Base-by-base conservation (phyloP, 1,140 invertebrate species). In the Aphis craccivora region DNA sequence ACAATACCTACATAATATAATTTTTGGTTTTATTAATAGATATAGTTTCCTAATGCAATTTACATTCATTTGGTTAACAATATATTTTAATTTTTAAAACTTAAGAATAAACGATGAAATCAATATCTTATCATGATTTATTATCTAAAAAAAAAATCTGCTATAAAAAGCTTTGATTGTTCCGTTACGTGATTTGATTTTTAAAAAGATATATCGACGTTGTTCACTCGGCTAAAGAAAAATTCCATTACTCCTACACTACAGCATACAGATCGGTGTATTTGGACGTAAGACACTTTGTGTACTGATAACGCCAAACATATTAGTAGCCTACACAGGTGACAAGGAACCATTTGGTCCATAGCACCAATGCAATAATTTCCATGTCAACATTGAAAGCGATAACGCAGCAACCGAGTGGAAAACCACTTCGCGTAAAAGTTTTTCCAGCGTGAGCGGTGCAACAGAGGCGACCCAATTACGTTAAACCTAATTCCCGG, bases 391-490 rank as follows among this genome's bases (percentile, higher is more conserved):
- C 60, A 76, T 76, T n/a, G 60, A n/a, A 76, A 76, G 11, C 60
- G 60, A 76, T 76, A 76, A 76, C 60, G n/a, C 5, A n/a, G 60
- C 30, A 76, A n/a, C 60, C 30, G 5, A 76, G 60, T 76, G 60
- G 60, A 76, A 76, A 76, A 76, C 30, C 60, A 76, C 60, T n/a
- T n/a, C 14, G 60, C 30, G 30, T 76, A 76, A n/a, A 76, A 76
- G 30, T 76, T 76, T 76, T 6, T n/a, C 60, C 11, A 4, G 30
- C 25, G 3, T n/a, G 3, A n/a, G 60, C 14, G 14, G 5, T 76
- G n/a, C 60, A 76, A 76, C 60, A 76, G 60, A 76, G 60, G 60
- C 60, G 60, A 76, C 60, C 60, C 60, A 76, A 76, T 76, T 76
- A 76, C 30, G 60, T 76, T 76, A 76, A 76, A 18, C 60, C 60